Percentiles rank a stretch among this genome's conserved stretches.
Evolutionary conservation across 2,888 invertebrate genomes (phyloP).

Genomic region (Hypercompe scribonia): DNA sequence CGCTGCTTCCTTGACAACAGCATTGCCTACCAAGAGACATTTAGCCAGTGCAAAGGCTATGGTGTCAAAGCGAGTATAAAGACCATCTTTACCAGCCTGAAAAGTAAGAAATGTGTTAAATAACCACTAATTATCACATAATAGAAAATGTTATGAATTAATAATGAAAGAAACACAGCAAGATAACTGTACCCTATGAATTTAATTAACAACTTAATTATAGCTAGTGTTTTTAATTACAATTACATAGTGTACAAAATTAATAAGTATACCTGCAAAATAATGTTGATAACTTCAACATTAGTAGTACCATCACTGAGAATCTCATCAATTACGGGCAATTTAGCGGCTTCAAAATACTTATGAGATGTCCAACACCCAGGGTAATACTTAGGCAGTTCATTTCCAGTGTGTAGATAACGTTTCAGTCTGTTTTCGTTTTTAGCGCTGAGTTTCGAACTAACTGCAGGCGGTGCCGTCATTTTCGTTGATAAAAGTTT

Average conservation of each 20-base stretch:
- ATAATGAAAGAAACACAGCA: slow-evolving; percentile 4
- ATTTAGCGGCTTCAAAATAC: slow-evolving; percentile 78
- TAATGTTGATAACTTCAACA: slow-evolving; percentile 69
- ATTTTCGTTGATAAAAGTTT: slow-evolving; percentile 54
- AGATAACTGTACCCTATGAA: background rate
- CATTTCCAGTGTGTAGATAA: slow-evolving; percentile 84
- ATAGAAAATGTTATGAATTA: slow-evolving; percentile 12
- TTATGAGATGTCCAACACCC: slow-evolving; percentile 85
- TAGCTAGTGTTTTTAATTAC: background rate
- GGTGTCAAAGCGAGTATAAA: slow-evolving; percentile 85
- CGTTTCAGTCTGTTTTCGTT: slow-evolving; percentile 79
- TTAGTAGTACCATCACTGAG: slow-evolving; percentile 55
- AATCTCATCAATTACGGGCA: slow-evolving; percentile 70
- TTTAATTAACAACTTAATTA: background rate
- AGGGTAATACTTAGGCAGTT: slow-evolving; percentile 84
- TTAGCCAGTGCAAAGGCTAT: slow-evolving; percentile 89
- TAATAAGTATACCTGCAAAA: slow-evolving; percentile 68
- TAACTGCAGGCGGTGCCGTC: slow-evolving; percentile 63
- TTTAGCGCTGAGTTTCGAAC: slow-evolving; percentile 67
- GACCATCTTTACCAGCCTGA: slow-evolving; percentile 82
- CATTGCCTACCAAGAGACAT: slow-evolving; percentile 78
- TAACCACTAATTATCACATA: background rate
- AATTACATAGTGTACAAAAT: background rate
- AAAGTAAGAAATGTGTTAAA: slow-evolving; percentile 41
- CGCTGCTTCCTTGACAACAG: slow-evolving; percentile 80